Conservation (phyloP, 2,888 invertebrate species). For the Ceramica pisi region DNA sequence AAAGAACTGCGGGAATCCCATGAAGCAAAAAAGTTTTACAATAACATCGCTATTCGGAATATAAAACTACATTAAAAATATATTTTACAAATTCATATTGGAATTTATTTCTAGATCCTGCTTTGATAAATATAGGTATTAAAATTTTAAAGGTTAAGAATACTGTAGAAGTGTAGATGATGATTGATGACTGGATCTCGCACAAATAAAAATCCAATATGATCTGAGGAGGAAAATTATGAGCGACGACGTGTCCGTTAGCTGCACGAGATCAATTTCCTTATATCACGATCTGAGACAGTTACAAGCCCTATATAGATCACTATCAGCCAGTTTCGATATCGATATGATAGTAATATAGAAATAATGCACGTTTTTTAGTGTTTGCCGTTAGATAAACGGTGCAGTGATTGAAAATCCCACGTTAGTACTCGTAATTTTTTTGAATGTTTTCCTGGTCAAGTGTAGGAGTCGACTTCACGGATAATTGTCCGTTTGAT, state of each 20-base stretch:
- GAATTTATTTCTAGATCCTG: not conserved
- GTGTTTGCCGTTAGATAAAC: conserved; percentile 64
- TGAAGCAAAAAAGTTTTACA: conserved; percentile 12
- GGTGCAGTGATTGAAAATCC: conserved; percentile 62
- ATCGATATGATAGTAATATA: conserved; percentile 65
- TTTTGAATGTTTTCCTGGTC: conserved; percentile 45
- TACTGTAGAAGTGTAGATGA: not conserved
- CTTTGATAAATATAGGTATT: not conserved
- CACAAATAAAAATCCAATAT: conserved; percentile 33
- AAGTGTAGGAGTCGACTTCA: conserved; percentile 53
- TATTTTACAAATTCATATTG: not conserved
- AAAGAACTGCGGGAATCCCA: conserved; percentile 30
- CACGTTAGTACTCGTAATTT: conserved; percentile 52
- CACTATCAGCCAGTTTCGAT: conserved; percentile 65
- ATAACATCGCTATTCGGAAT: conserved; percentile 16
- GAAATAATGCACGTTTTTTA: conserved; percentile 65
- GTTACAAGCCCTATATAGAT: conserved; percentile 68
- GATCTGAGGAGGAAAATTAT: conserved; percentile 39
- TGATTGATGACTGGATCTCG: conserved; percentile 1
- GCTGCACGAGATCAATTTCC: conserved; percentile 65
- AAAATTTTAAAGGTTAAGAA: not conserved
- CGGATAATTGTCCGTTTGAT: conserved; percentile 45
- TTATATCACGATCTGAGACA: conserved; percentile 65
- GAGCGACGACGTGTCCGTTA: conserved; percentile 58
- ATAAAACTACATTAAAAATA: not conserved